These are phyloP conservation scores for Vireo griseus DNA, from an alignment of 2,797 vertebrate genomes.

Conservation along the genomic window DNA sequence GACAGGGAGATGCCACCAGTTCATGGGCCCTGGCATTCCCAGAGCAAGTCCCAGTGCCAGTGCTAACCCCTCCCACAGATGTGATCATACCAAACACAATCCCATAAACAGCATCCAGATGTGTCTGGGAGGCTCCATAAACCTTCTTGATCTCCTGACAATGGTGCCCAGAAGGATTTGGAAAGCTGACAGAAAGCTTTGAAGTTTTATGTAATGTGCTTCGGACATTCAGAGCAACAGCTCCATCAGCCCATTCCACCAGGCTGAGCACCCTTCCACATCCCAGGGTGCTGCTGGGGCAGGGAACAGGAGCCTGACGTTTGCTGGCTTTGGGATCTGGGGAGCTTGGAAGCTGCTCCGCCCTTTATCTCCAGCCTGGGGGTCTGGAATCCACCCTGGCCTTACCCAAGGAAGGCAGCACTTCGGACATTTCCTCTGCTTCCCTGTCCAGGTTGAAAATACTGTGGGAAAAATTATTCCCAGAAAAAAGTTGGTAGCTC, in stretches of 20 bases:
- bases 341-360: neutral
- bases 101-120: constrained; percentile 21
- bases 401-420: neutral
- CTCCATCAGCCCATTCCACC: neutral
- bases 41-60: neutral
- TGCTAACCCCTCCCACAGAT: neutral
- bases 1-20: neutral
- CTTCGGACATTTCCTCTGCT: neutral
- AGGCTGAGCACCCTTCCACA: neutral
- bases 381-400: neutral
- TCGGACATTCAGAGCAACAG: neutral
- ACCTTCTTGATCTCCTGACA: neutral
- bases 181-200: neutral
- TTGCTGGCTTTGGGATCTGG: fast-evolving
- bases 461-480: neutral
- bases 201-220: neutral
- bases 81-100: neutral
- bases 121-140: neutral
- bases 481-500: neutral
- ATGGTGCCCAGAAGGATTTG: constrained; percentile 29
- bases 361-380: neutral
- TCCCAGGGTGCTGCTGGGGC: neutral
- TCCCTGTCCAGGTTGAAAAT: neutral
- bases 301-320: fast-evolving
- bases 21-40: neutral